Evolutionary conservation across 2,113 vertebrate genomes (phyloP).

Genomic region (Platanista minor): DNA sequence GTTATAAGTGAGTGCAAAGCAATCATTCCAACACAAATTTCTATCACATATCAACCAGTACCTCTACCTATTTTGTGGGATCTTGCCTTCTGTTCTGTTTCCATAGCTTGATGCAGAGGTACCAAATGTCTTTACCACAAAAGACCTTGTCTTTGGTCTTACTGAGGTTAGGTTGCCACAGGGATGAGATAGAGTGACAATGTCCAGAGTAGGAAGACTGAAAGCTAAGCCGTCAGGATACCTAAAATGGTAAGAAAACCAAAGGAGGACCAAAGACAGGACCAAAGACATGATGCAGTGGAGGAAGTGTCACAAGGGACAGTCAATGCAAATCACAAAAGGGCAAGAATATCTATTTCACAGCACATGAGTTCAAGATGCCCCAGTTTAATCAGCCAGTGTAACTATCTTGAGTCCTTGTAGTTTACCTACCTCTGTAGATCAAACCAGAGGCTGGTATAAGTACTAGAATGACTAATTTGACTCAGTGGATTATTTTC

Average conservation of each 20-base stretch:
- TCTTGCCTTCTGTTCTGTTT: background rate
- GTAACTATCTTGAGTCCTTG: background rate
- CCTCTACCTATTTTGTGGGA: background rate
- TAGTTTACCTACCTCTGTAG: background rate
- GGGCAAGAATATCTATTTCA: background rate
- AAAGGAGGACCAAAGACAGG: background rate
- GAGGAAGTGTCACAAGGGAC: background rate
- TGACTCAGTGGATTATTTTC: background rate
- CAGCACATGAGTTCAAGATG: background rate
- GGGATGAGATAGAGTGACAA: background rate
- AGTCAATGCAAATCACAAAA: background rate
- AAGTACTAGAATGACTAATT: background rate
- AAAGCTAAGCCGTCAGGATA: background rate
- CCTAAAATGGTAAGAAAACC: background rate
- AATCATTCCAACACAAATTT: conserved; percentile 6
- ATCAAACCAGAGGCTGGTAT: background rate
- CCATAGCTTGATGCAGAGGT: background rate
- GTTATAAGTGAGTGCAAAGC: background rate
- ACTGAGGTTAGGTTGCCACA: background rate
- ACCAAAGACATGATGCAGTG: background rate
- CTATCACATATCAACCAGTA: background rate
- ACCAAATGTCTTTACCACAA: background rate
- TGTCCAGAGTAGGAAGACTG: background rate
- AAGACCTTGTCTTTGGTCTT: background rate
- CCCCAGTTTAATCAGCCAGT: background rate